Percentiles rank a stretch among this genome's conserved stretches.
phyloP scores from a whole-genome alignment of 2,888 invertebrate species.

The Microctonus brassicae region DNA sequence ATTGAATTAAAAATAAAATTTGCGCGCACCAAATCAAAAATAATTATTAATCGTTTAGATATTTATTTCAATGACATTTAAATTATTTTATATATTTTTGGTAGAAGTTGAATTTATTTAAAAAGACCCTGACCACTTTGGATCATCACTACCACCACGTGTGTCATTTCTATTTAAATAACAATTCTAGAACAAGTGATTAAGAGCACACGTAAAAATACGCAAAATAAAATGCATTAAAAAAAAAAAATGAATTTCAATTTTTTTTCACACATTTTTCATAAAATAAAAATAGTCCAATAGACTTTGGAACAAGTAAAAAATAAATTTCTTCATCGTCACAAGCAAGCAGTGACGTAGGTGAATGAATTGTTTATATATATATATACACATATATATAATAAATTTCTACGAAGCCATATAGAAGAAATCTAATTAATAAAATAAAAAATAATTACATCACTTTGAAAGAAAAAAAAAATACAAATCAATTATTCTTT shows the following conservation, averaged over 20 bases:
- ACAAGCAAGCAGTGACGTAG: too few species aligned
- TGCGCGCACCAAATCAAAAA: too few species aligned
- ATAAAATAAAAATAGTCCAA: background rate
- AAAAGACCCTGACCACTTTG: background rate
- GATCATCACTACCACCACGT: background rate
- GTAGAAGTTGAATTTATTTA: background rate
- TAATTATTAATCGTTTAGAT: too few species aligned
- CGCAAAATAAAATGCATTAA: background rate
- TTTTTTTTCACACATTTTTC: background rate
- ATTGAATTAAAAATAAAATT: background rate
- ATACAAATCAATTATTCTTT: background rate
- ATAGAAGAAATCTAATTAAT: background rate
- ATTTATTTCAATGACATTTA: too few species aligned
- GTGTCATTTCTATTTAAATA: slow-evolving; percentile 1
- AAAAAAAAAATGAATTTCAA: too few species aligned
- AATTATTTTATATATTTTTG: too few species aligned
- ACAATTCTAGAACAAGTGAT: background rate
- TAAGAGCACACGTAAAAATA: background rate
- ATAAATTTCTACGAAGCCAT: background rate
- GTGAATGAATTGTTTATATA: background rate
- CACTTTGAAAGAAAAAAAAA: background rate
- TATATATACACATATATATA: too few species aligned
- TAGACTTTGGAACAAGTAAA: background rate
- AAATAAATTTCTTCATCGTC: too few species aligned
- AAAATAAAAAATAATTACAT: background rate